Evolutionary conservation across 2,797 vertebrate genomes (phyloP).

Genomic region (Erethizon dorsatum): DNA sequence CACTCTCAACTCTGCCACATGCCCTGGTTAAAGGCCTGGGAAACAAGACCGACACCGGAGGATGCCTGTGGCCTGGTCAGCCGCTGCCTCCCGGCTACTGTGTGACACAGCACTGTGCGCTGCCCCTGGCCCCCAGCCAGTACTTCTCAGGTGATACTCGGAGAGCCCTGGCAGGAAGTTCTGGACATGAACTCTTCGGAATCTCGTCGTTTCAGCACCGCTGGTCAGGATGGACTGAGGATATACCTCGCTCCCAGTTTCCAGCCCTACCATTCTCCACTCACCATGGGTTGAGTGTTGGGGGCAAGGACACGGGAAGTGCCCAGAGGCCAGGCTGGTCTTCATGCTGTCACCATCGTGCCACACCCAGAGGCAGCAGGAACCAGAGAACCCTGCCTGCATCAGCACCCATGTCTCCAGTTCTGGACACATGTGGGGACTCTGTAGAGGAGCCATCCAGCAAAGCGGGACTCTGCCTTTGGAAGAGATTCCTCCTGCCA

Average conservation of each 20-base stretch:
- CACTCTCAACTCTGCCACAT: neutral
- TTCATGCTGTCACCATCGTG: too few species aligned
- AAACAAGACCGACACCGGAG: neutral
- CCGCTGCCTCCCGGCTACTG: neutral
- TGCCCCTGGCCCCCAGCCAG: neutral
- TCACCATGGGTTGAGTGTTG: too few species aligned
- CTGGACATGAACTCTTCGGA: neutral
- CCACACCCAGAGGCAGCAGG: too few species aligned
- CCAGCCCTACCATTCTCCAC: too few species aligned
- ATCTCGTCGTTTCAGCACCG: neutral
- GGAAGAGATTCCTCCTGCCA: neutral
- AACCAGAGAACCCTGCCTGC: too few species aligned
- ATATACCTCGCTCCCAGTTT: neutral
- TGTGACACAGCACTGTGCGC: neutral
- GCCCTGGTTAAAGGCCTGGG: neutral
- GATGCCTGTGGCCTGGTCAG: too few species aligned
- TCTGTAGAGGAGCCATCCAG: too few species aligned
- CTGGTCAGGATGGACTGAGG: neutral
- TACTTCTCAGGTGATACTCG: neutral
- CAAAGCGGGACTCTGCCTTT: neutral
- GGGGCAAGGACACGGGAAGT: too few species aligned
- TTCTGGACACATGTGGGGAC: neutral
- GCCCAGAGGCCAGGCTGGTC: too few species aligned
- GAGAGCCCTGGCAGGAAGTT: neutral
- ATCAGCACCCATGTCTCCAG: neutral